Base-by-base conservation (phyloP, 2,797 vertebrate species). In the Synaphobranchus kaupii region DNA sequence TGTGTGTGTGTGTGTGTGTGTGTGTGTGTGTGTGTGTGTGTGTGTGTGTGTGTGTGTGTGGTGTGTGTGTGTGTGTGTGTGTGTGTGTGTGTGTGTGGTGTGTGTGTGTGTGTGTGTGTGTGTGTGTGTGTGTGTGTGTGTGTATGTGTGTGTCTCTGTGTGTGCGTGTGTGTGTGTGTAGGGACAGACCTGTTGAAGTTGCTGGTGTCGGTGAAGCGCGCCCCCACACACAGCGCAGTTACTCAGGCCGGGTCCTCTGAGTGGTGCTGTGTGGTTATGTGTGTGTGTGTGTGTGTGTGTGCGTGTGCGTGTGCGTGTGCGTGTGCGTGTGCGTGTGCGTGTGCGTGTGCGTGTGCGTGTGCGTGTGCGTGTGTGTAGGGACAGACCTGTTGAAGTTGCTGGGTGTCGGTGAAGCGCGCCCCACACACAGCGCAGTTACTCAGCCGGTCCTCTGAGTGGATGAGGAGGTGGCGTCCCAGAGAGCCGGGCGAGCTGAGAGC, bases 401-500 rank as follows among this genome's bases (percentile, higher is more conserved):
- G 39, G 39, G 97, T 98, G 95, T 97, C 97, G 89, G 98, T 99
- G 93, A 99, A 99, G 91, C 95, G 97, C 47, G 97, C 95, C 63
- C 99, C 99, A 82, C 98, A 99, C 88, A 99, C 98, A 0, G 98
- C 98, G 86, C 99, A 99, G 96, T 99, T 99, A 91, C 98, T 99
- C 88, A 98, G 96, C 91, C 98, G 98, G 95, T 99, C 98, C 92
- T 99, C 98, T 0, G 98, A 99, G 94, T 99, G 98, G 94, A 99
- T 99, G 90, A 99, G 97, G 88, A 99, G 97, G 94, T 99, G 98
- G 71, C 98, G 96, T 83, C 98, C 98, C 47, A 99, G 94, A 9
- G 98, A 99, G 89, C 98, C 98, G 0, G 98, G 98, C 58, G 98
- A 99, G 94, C 98, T 98, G 91, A 99, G 97, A 88, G 97, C 97